Base-by-base conservation (phyloP, 2,888 invertebrate genomes). In the Epistrophe eligans region DNA sequence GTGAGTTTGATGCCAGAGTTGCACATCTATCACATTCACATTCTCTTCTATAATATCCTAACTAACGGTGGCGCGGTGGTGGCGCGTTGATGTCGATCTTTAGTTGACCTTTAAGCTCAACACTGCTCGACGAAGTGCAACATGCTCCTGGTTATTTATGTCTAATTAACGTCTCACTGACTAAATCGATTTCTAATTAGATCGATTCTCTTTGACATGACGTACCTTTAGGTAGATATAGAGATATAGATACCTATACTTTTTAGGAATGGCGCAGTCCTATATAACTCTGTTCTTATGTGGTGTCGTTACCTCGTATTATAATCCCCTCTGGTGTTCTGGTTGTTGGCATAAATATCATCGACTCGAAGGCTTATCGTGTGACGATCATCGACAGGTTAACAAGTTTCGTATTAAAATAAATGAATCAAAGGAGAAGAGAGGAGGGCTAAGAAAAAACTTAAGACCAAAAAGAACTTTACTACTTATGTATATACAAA, bases 181-280 rank as follows among this genome's bases (percentile, higher is more conserved):
- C 87, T 83, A 79, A 83, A 79, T 83, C 87, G 77, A 55, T 83
- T 87, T 87, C 83, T 83, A 87, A 87, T 87, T 87, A 87, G 82
- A 83, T 87, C 87, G 83, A 87, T 79, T 83, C 79, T 15, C 40
- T 70, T 62, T 74, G 87, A 71, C 83, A 83, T 79, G 52, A 38
- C 19, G 50, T 70, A 38, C 43, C 19, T 38, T 24, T 5, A 28
- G 10, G 24, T 45, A 45, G 24, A 3, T 45, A 15, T 4, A 15
- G 3, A 32, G 28, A 40, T 52, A 70, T 52, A 70, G 15, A 28
- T 32, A 28, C 11, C 15, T 15, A 28, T 32, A 13, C 13, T 24
- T 55, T 40, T 55, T n/a, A 40, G 35, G 55, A 52, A 24, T 40
- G n/a, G 4, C 38, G 2, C 52, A n/a, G 38, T 38, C 38, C 64